Conservation (phyloP, 2,797 vertebrate genomes). For the Pipistrellus nathusii region DNA sequence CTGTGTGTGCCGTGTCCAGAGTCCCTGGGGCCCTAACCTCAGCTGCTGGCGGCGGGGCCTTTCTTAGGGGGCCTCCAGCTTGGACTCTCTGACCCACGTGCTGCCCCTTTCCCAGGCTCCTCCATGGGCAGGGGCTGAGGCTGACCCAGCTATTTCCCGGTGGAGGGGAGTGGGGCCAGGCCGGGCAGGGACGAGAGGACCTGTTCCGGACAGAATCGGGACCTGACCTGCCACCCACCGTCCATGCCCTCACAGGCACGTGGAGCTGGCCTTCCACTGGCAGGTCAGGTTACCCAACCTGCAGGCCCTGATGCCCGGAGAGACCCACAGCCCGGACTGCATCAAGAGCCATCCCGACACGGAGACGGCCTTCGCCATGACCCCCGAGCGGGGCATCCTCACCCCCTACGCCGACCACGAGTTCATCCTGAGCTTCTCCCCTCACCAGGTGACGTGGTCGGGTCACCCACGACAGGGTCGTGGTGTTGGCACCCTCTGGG, state of each 20-base stretch:
- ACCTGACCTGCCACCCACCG: accelerated
- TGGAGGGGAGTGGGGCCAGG: no score
- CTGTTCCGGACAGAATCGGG: neutral
- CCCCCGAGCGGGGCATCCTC: slow-evolving; percentile 89
- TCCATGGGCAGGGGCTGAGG: neutral
- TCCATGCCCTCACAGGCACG: slow-evolving; percentile 86
- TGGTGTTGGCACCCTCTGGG: neutral
- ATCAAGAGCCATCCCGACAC: slow-evolving; percentile 86
- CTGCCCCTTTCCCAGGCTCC: neutral
- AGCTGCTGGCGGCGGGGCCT: neutral
- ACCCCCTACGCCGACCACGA: slow-evolving; percentile 88
- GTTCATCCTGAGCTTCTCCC: slow-evolving; percentile 92
- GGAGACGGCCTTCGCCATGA: slow-evolving; percentile 90
- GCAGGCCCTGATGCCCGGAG: slow-evolving; percentile 85
- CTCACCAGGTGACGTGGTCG: slow-evolving; percentile 88
- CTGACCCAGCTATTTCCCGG: neutral
- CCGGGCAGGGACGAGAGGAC: neutral
- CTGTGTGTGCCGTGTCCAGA: accelerated
- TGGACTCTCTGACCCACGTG: neutral
- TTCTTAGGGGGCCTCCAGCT: neutral
- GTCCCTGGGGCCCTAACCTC: neutral
- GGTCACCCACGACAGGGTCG: neutral
- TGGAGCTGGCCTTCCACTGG: slow-evolving; percentile 95
- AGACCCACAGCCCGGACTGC: slow-evolving; percentile 76
- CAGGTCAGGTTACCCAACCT: slow-evolving; percentile 93